Conservation (phyloP, 2,113 vertebrate genomes). For the Callocephalon fimbriatum region DNA sequence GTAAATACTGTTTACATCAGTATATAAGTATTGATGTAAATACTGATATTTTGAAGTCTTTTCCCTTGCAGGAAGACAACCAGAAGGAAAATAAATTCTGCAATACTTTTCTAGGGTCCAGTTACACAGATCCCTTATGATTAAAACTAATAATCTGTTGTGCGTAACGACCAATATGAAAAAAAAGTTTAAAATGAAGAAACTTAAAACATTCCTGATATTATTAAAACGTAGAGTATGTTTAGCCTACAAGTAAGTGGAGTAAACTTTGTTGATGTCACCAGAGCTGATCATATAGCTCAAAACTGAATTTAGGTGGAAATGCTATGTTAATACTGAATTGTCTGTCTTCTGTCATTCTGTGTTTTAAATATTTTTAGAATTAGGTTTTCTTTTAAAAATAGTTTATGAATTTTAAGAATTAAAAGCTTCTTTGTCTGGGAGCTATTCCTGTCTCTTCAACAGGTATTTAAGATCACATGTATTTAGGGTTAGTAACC, state of each 20-base stretch:
- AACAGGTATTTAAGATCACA: background rate
- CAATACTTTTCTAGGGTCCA: background rate
- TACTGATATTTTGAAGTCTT: background rate
- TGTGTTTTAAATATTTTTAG: background rate
- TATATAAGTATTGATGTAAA: background rate
- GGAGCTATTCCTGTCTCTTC: background rate
- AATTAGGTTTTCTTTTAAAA: background rate
- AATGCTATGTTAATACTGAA: background rate
- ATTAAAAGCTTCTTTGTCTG: background rate
- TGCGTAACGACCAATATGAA: background rate
- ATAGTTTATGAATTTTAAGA: background rate
- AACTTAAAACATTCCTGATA: background rate
- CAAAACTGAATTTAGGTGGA: background rate
- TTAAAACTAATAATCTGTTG: background rate
- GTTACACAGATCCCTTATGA: background rate
- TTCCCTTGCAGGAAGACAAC: background rate
- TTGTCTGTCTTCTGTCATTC: background rate
- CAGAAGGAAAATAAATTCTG: background rate
- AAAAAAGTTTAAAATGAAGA: background rate
- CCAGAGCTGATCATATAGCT: background rate
- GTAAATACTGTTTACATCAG: background rate
- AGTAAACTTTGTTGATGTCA: background rate
- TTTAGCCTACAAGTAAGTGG: background rate
- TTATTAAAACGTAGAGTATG: background rate
- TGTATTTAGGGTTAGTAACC: background rate